These are phyloP conservation scores for Spilarctia lutea DNA, from an alignment of 2,888 invertebrate genomes.

Conservation along the genomic window DNA sequence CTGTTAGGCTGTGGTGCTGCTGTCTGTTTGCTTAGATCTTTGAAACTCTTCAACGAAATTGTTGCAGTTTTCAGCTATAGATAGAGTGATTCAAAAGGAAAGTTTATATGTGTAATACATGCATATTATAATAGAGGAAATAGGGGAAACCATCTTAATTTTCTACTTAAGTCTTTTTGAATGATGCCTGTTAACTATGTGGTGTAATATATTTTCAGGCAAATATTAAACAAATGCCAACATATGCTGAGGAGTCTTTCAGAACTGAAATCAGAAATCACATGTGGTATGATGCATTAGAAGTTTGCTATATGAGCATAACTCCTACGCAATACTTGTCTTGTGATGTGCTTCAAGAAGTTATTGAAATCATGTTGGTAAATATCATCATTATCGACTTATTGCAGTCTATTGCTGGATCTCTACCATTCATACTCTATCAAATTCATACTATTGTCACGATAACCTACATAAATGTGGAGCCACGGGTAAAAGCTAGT, in stretches of 20 bases:
- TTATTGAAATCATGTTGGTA: constrained; percentile 82
- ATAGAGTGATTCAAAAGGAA: too few species aligned
- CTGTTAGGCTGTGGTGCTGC: too few species aligned
- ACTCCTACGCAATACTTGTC: constrained; percentile 72
- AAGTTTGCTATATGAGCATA: constrained; percentile 71
- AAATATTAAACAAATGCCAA: constrained; percentile 60
- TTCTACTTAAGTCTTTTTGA: background rate
- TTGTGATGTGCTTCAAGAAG: constrained; percentile 67
- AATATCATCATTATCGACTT: background rate
- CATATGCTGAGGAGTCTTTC: constrained; percentile 70
- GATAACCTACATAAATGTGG: too few species aligned
- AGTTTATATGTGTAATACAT: too few species aligned
- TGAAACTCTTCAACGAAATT: too few species aligned
- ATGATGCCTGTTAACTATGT: background rate
- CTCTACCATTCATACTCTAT: too few species aligned
- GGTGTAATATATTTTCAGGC: constrained; percentile 51
- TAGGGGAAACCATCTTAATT: background rate
- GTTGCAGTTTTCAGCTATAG: too few species aligned
- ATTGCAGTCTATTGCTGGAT: too few species aligned
- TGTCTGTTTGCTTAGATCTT: too few species aligned
- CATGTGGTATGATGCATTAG: constrained; percentile 78
- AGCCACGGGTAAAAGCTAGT: too few species aligned
- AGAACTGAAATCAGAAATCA: constrained; percentile 74
- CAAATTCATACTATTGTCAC: too few species aligned
- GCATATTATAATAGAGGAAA: too few species aligned